These are phyloP conservation scores for Leptobrachium ailaonicum DNA, from an alignment of 2,113 vertebrate species.

Conservation along the genomic window DNA sequence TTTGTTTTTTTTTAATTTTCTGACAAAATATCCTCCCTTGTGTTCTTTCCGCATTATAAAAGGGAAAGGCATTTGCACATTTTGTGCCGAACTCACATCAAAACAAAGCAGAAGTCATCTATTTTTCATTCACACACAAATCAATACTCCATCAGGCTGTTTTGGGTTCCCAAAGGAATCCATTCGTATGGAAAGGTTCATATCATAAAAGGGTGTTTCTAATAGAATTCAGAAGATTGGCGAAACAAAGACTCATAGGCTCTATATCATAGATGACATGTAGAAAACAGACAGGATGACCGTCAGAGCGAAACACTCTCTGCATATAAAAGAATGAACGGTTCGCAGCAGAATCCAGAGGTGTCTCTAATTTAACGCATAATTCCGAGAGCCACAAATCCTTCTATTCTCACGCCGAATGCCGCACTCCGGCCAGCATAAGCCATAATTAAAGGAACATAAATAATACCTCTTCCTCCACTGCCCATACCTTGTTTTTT, in stretches of 20 bases:
- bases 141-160: constrained; percentile 48
- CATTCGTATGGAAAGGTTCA: constrained; percentile 43
- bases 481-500: constrained; percentile 15
- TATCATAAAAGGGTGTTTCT: constrained; percentile 44
- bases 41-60: not conserved
- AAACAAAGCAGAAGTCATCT: constrained; percentile 35
- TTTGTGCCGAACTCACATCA: constrained; percentile 23
- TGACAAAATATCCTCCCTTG: not conserved
- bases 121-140: constrained; percentile 51
- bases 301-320: not conserved
- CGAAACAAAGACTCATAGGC: constrained; percentile 19
- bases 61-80: constrained; percentile 29
- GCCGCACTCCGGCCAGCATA: not conserved
- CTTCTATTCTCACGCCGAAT: not conserved
- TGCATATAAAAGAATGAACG: constrained; percentile 2
- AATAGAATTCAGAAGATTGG: constrained; percentile 45
- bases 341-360: too few species aligned
- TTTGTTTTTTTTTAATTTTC: too few species aligned
- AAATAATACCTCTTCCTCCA: constrained; percentile 1
- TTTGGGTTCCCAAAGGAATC: constrained; percentile 40
- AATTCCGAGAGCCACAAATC: not conserved
- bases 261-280: constrained; percentile 39
- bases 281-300: constrained; percentile 1
- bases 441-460: constrained; percentile 14
- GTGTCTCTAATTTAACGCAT: constrained; percentile 3